phyloP scores from a whole-genome alignment of 2,888 invertebrate genomes.

The Encarsia formosa region DNA sequence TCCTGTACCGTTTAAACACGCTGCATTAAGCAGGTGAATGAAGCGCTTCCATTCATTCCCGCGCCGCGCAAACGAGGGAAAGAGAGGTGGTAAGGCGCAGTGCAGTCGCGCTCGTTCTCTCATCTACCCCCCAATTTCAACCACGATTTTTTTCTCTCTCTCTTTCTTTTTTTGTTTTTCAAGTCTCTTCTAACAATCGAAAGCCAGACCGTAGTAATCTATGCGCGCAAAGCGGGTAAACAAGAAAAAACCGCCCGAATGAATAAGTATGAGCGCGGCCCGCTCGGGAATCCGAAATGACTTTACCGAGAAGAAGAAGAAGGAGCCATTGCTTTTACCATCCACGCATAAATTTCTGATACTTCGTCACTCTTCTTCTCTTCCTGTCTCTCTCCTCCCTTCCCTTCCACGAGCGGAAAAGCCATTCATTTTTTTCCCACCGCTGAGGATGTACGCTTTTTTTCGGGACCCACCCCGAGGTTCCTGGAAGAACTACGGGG shows the following conservation, averaged over 20 bases:
- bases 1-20: conserved; percentile 13
- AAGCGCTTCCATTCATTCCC: conserved; percentile 3
- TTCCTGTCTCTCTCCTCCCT: not conserved
- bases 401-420: conserved; percentile 31
- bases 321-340: conserved; percentile 12
- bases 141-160: too few species aligned
- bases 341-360: conserved; percentile 3
- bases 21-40: conserved; percentile 17
- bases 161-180: too few species aligned
- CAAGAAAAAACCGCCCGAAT: conserved; percentile 29
- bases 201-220: too few species aligned
- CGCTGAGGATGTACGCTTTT: conserved; percentile 34
- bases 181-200: too few species aligned
- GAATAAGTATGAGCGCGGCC: conserved; percentile 45
- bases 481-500: conserved; percentile 46
- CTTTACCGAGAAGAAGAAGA: conserved; percentile 38
- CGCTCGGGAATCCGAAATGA: conserved; percentile 47
- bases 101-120: too few species aligned
- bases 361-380: not conserved
- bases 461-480: conserved; percentile 44
- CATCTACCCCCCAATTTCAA: too few species aligned
- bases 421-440: conserved; percentile 34
- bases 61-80: too few species aligned
- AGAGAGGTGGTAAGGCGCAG: too few species aligned
- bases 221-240: not conserved